These are phyloP conservation scores for Semicossyphus pulcher DNA, from an alignment of 2,113 vertebrate species.

Conservation along the genomic window DNA sequence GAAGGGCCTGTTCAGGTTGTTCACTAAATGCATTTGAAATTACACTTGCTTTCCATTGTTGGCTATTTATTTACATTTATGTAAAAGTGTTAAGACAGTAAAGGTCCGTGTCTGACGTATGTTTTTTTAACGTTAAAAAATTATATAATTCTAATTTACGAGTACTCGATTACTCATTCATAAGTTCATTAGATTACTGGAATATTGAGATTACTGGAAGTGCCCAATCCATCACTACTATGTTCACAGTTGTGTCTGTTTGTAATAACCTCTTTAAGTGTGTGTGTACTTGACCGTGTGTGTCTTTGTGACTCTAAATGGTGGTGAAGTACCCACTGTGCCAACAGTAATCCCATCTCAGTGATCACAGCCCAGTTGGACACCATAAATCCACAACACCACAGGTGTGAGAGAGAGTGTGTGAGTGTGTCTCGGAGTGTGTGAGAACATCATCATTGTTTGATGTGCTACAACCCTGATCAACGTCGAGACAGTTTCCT, in stretches of 20 bases:
- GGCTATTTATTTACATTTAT: no score
- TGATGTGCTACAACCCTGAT: constrained; percentile 2
- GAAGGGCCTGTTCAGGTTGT: no score
- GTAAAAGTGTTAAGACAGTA: no score
- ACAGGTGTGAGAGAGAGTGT: constrained; percentile 23
- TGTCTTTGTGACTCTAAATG: constrained; percentile 20
- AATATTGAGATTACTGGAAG: no score
- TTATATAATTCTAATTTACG: no score
- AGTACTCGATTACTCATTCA: no score
- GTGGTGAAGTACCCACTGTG: constrained; percentile 47
- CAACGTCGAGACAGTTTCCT: not conserved
- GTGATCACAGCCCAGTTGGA: constrained; percentile 53
- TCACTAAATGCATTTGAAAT: no score
- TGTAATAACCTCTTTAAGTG: not conserved
- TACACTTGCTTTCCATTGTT: no score
- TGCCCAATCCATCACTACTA: constrained; percentile 4
- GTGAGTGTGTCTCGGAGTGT: not conserved
- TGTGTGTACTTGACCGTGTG: constrained; percentile 10
- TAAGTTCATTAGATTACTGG: no score
- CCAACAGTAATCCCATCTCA: constrained; percentile 55
- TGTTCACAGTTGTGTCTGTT: not conserved
- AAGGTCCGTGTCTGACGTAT: no score
- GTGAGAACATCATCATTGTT: constrained; percentile 3
- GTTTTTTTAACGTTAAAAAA: no score
- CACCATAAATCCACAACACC: constrained; percentile 25